Evolutionary conservation across 2,888 invertebrate genomes (phyloP).

Genomic region (Apantesis nais): DNA sequence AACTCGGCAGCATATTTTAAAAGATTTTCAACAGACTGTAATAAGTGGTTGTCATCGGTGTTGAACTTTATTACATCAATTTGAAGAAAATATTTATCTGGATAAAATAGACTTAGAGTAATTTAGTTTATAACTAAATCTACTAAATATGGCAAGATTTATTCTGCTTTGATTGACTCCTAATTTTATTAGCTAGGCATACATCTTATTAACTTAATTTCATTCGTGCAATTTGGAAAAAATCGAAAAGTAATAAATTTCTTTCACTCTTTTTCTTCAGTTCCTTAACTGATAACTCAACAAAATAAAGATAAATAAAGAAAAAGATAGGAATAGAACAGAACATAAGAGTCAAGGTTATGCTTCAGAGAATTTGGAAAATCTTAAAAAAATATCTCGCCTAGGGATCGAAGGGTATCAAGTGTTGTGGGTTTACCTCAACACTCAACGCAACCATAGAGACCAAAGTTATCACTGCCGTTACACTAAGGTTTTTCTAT

Average conservation of each 20-base stretch:
- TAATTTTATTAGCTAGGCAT: no score
- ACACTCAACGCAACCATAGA: background rate
- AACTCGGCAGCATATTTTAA: conserved; percentile 12
- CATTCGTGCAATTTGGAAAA: background rate
- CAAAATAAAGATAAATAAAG: background rate
- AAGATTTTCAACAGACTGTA: background rate
- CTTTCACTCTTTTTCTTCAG: background rate
- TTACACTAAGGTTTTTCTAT: background rate
- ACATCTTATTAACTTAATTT: no score
- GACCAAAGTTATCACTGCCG: background rate
- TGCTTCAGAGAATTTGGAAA: background rate
- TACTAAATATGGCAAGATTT: background rate
- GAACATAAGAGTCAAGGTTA: background rate
- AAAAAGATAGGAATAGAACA: background rate
- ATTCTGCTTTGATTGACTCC: no score
- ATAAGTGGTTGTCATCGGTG: background rate
- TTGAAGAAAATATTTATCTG: background rate
- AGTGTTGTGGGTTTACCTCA: background rate
- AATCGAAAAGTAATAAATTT: background rate
- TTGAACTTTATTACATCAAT: background rate
- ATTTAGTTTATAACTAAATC: background rate
- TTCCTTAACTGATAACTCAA: background rate
- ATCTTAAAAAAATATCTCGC: background rate
- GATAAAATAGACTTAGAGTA: background rate
- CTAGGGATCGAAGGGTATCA: background rate